Evolutionary conservation across 2,888 invertebrate genomes (phyloP), one percentile per base, ranked within the genome.

Genomic region (Watsonalla cultraria): DNA sequence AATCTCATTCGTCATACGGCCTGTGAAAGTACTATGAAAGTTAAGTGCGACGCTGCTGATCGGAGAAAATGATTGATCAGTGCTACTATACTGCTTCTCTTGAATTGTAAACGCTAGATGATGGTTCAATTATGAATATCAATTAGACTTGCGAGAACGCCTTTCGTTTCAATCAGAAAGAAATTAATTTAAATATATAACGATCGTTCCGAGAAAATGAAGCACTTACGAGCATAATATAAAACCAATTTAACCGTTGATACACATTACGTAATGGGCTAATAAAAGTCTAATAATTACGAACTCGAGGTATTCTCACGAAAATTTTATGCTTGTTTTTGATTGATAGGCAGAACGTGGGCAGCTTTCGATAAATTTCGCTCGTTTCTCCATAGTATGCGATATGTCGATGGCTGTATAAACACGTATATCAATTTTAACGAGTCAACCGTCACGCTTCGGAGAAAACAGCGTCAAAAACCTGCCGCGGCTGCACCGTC

Each of bases 11-110:
- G 67, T 80, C 75, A 76, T 69, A 70, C 59, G 56, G 52, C 60
- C 52, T 65, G 80, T 69, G 80, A 81, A 81, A 81, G 81, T 78
- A 69, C 72, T 68, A 71, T 64, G 70, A 78, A 77, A 71, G 75
- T 73, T 68, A 67, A 68, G 65, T 62, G 60, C 57, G 62, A 60
- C 49, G 49, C 37, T 58, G 63, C 54, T 61, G 63, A 67, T 58
- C 57, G 61, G 69, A 68, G 76, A 78, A 76, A 80, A 78, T 78
- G 74, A 81, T 79, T 69, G 75, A 82, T 79, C 73, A 67, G 61
- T 49, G 35, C 63, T 52, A 64, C 70, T 72, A 24, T 24, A 72
- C 72, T 73, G 77, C 72, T 70, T 68, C 71, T 67, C 58, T 69
- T 66, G 64, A 69, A 65, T 60, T 54, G 59, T 55, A 57, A 64